Evolutionary conservation across 1,140 invertebrate species (phyloP), one percentile per base, ranked within the genome.

Genomic region (Zaprionus davidi): DNA sequence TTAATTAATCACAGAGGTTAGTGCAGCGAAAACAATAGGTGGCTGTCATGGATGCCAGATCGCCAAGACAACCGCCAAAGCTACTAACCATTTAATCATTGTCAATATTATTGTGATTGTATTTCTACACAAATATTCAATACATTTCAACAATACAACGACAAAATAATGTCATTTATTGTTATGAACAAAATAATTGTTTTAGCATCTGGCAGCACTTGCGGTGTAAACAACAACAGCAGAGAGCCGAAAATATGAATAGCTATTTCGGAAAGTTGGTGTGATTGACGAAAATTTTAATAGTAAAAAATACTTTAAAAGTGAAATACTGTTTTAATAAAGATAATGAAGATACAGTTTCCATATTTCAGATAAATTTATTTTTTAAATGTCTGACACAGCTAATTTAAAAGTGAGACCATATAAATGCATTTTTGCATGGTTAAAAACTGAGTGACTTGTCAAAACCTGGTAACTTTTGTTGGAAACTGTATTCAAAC

Each of bases 11-110:
- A n/a, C 28, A 15, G 26, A 53, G 44, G 58, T 71, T 31, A 75
- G 28, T 56, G 1, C 22, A 36, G 28, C 6, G 15, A 46, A 59
- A 70, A 49, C 53, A 63, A 34, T 60, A 26, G 31, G 31, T 66
- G 63, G 20, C 31, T 31, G n/a, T 4, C 28, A 28, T 31, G 7
- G 73, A 46, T 76, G 73, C 73, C 73, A 76, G 68, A 75, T 41
- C 12, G 26, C n/a, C 17, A 20, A 11, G 6, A 22, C 38, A 64
- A 51, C n/a, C 38, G 2, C 4, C 7, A 22, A 26, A 22, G 6
- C 0, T 26, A 75, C 72, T 75, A 64, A 75, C 72, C 20, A 58
- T 34, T 75, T 75, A 56, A n/a, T 28, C 6, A 58, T 15, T 12
- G 28, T 11, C n/a, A 15, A 5, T 6, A 36, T n/a, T 31, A 74